Conservation (phyloP, 2,888 invertebrate genomes). For the Eulithis prunata region DNA sequence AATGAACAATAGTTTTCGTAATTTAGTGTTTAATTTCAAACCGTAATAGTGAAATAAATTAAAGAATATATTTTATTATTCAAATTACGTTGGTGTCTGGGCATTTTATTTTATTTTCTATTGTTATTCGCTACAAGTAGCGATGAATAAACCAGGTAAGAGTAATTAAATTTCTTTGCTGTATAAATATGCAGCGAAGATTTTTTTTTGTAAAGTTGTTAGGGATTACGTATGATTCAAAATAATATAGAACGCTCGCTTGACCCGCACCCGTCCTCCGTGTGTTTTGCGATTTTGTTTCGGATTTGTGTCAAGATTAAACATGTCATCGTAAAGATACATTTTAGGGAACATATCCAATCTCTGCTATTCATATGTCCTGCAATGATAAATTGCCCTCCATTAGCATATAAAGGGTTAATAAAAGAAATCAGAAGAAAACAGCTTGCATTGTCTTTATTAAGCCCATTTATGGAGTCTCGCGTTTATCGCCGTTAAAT, state of each 20-base stretch:
- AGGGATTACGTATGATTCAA: too few relatives aligned
- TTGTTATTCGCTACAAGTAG: too few relatives aligned
- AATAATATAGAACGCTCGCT: too few relatives aligned
- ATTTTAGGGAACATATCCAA: conserved; percentile 43
- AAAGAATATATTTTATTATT: conserved; percentile 7
- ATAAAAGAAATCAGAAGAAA: conserved; percentile 60
- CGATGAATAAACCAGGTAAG: too few relatives aligned
- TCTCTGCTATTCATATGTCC: conserved; percentile 75
- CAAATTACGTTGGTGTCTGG: neutral
- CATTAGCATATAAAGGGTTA: conserved; percentile 75
- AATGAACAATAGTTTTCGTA: conserved; percentile 30
- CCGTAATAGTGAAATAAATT: neutral
- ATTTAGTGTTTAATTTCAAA: conserved; percentile 40
- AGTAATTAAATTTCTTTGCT: too few relatives aligned
- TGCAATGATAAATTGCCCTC: conserved; percentile 73
- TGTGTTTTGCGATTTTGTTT: too few relatives aligned
- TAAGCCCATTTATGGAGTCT: conserved; percentile 54
- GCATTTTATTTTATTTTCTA: too few relatives aligned
- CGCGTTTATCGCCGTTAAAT: conserved; percentile 46
- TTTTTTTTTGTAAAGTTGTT: too few relatives aligned
- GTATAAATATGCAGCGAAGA: too few relatives aligned
- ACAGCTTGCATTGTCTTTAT: conserved; percentile 63
- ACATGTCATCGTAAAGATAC: too few relatives aligned
- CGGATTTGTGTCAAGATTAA: too few relatives aligned
- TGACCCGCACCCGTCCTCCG: too few relatives aligned